Evolutionary conservation across 2,888 invertebrate genomes (phyloP).

Genomic region (Heliconius cydno): DNA sequence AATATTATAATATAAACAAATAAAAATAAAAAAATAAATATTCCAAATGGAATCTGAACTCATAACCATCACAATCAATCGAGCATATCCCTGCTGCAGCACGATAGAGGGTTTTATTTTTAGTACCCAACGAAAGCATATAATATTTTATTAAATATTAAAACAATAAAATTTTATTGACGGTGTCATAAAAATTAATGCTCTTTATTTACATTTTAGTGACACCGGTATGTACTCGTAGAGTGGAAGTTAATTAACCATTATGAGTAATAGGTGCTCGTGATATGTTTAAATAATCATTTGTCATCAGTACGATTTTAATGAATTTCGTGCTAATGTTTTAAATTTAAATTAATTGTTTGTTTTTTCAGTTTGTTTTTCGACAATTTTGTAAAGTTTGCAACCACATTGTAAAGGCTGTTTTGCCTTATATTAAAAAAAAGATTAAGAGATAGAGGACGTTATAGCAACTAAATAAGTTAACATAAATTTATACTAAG

Average conservation of each 20-base stretch:
- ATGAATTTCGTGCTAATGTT: background rate
- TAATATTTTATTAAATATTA: conserved; percentile 21
- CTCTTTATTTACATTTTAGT: conserved; percentile 23
- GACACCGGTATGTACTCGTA: background rate
- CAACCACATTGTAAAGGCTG: background rate
- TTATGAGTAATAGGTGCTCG: conserved; percentile 12
- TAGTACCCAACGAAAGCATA: background rate
- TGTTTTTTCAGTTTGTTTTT: background rate
- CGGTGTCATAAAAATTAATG: conserved; percentile 6
- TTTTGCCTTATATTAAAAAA: background rate
- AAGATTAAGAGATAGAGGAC: background rate
- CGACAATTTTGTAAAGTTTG: too few relatives aligned
- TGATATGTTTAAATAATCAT: conserved; percentile 17
- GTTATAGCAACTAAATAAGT: background rate
- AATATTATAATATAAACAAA: too few relatives aligned
- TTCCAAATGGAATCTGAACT: too few relatives aligned
- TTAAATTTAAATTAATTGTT: background rate
- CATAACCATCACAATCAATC: background rate
- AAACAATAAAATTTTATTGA: conserved; percentile 27
- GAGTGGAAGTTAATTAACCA: conserved; percentile 22
- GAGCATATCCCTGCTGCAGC: background rate
- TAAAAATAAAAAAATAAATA: too few relatives aligned
- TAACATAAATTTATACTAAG: too few relatives aligned
- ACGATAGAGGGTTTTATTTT: conserved; percentile 12
- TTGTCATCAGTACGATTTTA: conserved; percentile 14